Evolutionary conservation across 2,113 vertebrate species (phyloP).

Genomic region (Pardalotus punctatus): DNA sequence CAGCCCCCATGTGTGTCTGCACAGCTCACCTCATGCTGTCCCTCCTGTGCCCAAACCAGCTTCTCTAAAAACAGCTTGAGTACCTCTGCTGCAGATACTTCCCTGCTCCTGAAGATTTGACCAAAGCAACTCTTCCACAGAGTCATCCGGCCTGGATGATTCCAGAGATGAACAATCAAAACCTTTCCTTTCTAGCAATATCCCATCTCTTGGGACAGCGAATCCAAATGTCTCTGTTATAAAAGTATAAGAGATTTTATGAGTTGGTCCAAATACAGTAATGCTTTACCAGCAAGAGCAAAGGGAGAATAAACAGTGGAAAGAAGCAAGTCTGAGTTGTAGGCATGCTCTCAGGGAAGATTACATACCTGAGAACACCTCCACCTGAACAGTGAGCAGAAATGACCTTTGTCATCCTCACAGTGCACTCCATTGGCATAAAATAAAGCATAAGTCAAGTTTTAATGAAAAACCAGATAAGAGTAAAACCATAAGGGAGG

Average conservation of each 20-base stretch:
- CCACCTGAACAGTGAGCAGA: neutral
- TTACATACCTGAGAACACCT: neutral
- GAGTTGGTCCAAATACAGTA: neutral
- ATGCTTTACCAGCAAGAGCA: neutral
- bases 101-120: neutral
- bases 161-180: neutral
- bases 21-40: neutral
- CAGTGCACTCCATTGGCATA: neutral
- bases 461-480: neutral
- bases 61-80: neutral
- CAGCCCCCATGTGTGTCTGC: neutral
- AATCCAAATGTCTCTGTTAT: neutral
- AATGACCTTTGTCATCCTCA: neutral
- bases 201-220: neutral
- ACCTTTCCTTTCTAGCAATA: neutral
- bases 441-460: neutral
- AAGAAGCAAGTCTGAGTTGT: neutral
- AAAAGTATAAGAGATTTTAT: neutral
- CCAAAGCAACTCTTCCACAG: neutral
- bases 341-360: neutral
- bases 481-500: neutral
- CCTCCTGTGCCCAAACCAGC: neutral
- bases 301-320: neutral
- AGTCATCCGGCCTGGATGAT: neutral
- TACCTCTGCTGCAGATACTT: neutral